These are phyloP conservation scores for Cerceris rybyensis DNA, from an alignment of 2,888 invertebrate species.

Conservation along the genomic window DNA sequence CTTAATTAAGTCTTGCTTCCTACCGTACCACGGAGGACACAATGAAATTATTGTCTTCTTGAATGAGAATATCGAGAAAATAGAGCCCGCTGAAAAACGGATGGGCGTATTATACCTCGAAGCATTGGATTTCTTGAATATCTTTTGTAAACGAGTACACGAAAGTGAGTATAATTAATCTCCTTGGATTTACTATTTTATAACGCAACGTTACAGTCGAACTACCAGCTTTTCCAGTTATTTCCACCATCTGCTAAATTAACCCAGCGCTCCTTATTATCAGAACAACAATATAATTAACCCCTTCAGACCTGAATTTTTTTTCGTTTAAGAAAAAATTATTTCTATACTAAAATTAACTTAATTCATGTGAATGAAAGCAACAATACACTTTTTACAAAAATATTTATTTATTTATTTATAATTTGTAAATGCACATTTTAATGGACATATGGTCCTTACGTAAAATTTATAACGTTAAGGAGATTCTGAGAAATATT, in stretches of 20 bases:
- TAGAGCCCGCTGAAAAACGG: constrained; percentile 3
- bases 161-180: background rate
- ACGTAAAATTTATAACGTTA: no score
- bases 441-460: no score
- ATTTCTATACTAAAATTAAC: no score
- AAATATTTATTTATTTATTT: no score
- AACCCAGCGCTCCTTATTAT: no score
- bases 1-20: constrained; percentile 61
- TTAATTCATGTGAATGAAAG: no score
- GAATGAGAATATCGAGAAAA: constrained; percentile 39
- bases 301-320: no score
- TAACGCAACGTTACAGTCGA: background rate
- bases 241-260: background rate
- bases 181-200: background rate
- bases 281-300: no score
- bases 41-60: constrained; percentile 53
- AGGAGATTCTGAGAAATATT: no score
- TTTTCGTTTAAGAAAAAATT: no score
- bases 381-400: no score
- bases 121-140: background rate
- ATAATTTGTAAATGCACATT: no score
- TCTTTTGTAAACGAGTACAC: background rate
- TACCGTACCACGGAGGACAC: constrained; percentile 38
- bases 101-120: background rate
- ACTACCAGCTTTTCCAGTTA: background rate